Conservation (phyloP, 2,797 vertebrate genomes). For the Halcyon smyrnensis region DNA sequence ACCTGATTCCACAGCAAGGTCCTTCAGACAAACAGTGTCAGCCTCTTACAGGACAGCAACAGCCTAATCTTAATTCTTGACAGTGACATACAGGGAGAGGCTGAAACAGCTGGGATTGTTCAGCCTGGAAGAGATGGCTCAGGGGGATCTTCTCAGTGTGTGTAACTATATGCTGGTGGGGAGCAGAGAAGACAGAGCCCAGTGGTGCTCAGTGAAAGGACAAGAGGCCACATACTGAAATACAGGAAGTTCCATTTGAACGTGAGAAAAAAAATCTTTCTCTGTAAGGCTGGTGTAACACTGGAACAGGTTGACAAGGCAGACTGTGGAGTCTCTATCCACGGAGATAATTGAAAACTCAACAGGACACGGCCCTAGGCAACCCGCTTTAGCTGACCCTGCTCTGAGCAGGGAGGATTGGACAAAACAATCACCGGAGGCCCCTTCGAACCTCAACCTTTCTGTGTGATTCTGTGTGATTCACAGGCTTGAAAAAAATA, state of each 20-base stretch:
- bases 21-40: not conserved
- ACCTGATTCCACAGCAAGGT: not conserved
- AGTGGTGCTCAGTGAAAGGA: not conserved
- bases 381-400: not conserved
- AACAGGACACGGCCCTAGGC: accelerated
- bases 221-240: not conserved
- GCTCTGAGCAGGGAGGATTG: not conserved
- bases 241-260: not conserved
- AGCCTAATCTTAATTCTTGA: not conserved
- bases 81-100: not conserved
- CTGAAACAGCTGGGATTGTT: not conserved
- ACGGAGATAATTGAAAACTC: not conserved
- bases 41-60: not conserved
- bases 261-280: not conserved
- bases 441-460: not conserved
- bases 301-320: not conserved
- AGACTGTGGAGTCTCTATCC: not conserved
- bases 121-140: not conserved
- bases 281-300: not conserved
- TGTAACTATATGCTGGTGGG: not conserved
- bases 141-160: not conserved
- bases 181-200: not conserved
- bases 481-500: not conserved
- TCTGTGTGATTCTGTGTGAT: not conserved
- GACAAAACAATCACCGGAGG: not conserved